Evolutionary conservation across 2,113 vertebrate genomes (phyloP), one percentile per base, ranked within the genome.

Genomic region (Macroglossus sobrinus): DNA sequence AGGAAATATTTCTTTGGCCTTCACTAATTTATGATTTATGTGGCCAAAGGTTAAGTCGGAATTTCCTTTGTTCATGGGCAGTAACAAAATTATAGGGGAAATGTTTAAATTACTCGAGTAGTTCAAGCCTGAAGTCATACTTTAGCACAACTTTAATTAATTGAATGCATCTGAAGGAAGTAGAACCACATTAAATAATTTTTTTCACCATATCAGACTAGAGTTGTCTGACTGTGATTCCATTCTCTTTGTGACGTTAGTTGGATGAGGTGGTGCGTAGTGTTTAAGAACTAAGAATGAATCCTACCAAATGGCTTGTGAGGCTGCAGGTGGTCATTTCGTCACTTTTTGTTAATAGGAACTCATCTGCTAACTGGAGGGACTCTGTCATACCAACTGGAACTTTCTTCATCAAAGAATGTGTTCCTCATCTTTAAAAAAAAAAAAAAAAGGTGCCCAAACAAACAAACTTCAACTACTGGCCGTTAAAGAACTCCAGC

Each of bases 271-370:
- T 3, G 11, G 28, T 16, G 0, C 19, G 10, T 21, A 7, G 35
- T 24, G 5, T 11, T 45, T 21, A 35, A 87, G 72, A 87, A 79
- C 61, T 8, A 24, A 33, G 12, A 78, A 15, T 33, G 47, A 21
- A 4, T 10, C 16, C 0, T 24, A 0, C 24, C 66, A 3, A 4
- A 12, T 43, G 43, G 4, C 59, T 8, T 11, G 9, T 0, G 2
- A 21, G 76, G 21, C 75, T 40, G 0, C 5, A 35, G 45, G 28
- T 33, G n/a, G 81, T 40, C 69, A 30, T 75, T 81, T 7, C 33
- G 2, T 38, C 68, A 14, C 18, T 15, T 43, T 84, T 80, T 94
- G 64, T 74, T 45, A 50, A 14, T 13, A 74, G 57, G 43, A 43
- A 22, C 10, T 72, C 19, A 2, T 33, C 74, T 76, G 71, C 61